A percentile compares a stretch with the other conserved stretches of the same genome.
These are phyloP conservation scores for Rhinolophus ferrumequinum DNA, from an alignment of 2,113 vertebrate species.

Conservation along the genomic window DNA sequence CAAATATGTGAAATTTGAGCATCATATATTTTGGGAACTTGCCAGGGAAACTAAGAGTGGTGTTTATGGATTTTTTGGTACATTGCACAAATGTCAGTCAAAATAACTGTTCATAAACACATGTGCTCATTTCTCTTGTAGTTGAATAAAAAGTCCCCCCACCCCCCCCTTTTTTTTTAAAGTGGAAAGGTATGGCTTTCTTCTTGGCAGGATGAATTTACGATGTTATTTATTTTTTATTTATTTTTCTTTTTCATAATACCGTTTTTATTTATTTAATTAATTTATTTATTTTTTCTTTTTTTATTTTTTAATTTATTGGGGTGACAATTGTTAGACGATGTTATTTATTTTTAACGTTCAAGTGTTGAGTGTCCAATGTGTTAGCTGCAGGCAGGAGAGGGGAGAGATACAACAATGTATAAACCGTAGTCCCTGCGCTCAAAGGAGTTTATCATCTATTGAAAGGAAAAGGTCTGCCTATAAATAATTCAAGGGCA, in stretches of 20 bases:
- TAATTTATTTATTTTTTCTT: no score
- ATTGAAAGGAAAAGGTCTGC: neutral
- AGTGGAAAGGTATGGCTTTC: neutral
- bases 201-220: neutral
- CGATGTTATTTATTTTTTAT: conserved; percentile 28
- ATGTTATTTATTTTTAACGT: conserved; percentile 32
- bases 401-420: neutral
- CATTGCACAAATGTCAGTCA: conserved; percentile 54
- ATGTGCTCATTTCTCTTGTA: conserved; percentile 46
- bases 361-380: neutral
- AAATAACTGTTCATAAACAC: conserved; percentile 63
- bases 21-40: conserved; percentile 48
- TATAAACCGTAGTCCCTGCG: neutral
- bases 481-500: conserved; percentile 46
- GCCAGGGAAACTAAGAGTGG: conserved; percentile 56
- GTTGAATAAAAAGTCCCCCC: conserved; percentile 1
- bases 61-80: conserved; percentile 15
- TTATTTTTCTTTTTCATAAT: no score
- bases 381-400: conserved; percentile 2
- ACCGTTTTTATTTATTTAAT: no score
- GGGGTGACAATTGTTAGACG: no score
- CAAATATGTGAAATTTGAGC: neutral
- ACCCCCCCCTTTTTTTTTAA: neutral
- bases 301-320: no score
- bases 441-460: conserved; percentile 40